Base-by-base conservation (phyloP, 2,113 vertebrate genomes). In the Sterna hirundo region DNA sequence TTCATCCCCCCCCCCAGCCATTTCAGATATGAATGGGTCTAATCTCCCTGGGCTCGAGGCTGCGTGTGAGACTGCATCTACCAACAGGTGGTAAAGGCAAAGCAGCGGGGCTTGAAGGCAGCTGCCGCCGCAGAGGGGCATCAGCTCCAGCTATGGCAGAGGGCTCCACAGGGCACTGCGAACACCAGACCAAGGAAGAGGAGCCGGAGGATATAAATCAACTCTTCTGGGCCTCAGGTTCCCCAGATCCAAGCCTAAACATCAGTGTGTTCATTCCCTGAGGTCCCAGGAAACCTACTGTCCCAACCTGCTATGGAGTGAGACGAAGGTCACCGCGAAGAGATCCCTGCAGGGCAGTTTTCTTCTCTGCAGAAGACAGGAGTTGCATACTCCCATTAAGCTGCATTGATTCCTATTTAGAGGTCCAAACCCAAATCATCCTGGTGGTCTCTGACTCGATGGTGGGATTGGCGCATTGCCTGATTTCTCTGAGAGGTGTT, bases 61-160 rank as follows among this genome's bases (percentile, higher is more conserved):
- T 71, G 55, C 13, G 29, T 52, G 42, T 68, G 93, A 93, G 90
- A 83, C 44, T 5, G 19, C 1, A 2, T 79, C 20, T 68, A 70
- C 87, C 57, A 95, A 97, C 96, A 98, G 97, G 94, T 97, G 97
- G 83, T 15, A 51, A 51, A 81, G 60, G 70, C 87, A 90, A 93
- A 79, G 90, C 36, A 82, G 57, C 2, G 1, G 46, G 49, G 27
- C 61, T 60, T 54, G 61, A 83, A 90, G 54, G 90, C 97, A 97
- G 97, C 96, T 96, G 84, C 75, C 5, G 3, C 32, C 1, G 2
- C 66, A 60, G 54, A 78, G 54, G 22, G 42, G 32, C 57, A 91
- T 57, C 65, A 91, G 64, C 75, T 40, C 61, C 62, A 61, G 54
- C 70, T 93, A 54, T 11, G 21, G 86, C 93, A 94, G 61, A 46